These are phyloP conservation scores for Colletes latitarsis DNA, from an alignment of 1,140 invertebrate genomes.

Conservation along the genomic window DNA sequence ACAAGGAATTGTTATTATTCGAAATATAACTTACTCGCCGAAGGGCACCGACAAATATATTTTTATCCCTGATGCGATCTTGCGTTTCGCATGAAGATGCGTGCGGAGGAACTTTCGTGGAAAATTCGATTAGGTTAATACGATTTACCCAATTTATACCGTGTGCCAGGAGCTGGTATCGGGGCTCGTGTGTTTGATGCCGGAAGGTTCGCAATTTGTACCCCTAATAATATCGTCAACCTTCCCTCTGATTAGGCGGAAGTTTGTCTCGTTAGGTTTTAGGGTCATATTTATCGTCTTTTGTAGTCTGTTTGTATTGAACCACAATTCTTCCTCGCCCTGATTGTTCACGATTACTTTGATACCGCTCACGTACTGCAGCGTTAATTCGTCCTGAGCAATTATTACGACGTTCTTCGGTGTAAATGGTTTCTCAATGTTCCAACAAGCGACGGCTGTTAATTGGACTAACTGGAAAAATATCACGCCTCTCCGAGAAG, in stretches of 20 bases:
- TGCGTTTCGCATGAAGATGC: neutral
- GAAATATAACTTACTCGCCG: neutral
- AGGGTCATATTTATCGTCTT: constrained; percentile 78
- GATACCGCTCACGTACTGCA: constrained; percentile 86
- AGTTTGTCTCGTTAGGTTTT: constrained; percentile 75
- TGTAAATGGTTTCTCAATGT: constrained; percentile 84
- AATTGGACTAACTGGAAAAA: constrained; percentile 86
- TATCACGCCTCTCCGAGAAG: constrained; percentile 82
- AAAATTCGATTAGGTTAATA: constrained; percentile 40
- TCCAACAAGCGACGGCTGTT: constrained; percentile 88
- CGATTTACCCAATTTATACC: constrained; percentile 62
- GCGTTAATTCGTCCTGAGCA: constrained; percentile 80
- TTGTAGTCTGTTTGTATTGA: constrained; percentile 79
- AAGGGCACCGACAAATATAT: neutral
- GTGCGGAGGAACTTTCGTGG: neutral
- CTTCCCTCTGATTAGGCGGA: constrained; percentile 72
- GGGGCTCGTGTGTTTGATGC: constrained; percentile 52
- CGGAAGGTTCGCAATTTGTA: constrained; percentile 73
- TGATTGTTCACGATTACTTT: constrained; percentile 74
- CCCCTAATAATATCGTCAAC: constrained; percentile 78
- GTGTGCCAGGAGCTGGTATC: constrained; percentile 70
- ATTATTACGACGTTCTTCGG: constrained; percentile 83
- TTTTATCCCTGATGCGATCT: neutral
- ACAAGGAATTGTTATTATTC: neutral
- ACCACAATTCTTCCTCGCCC: constrained; percentile 78